Evolutionary conservation across 2,113 vertebrate species (phyloP).

Genomic region (Sterna hirundo): DNA sequence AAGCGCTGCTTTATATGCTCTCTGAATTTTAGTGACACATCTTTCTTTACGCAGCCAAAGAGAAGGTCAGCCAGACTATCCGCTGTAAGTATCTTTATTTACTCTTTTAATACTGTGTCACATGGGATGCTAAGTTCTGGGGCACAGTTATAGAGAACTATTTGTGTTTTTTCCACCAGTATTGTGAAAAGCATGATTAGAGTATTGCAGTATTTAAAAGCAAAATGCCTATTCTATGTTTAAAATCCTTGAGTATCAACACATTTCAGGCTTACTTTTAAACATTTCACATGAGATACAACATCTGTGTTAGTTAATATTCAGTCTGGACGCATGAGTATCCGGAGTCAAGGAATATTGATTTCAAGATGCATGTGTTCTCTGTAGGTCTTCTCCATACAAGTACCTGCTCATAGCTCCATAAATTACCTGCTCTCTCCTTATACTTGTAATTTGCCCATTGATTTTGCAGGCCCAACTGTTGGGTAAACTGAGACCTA

Average conservation of each 20-base stretch:
- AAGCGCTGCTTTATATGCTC: not conserved
- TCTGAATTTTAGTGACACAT: not conserved
- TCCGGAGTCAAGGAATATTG: not conserved
- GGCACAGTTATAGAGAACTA: not conserved
- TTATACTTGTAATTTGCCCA: not conserved
- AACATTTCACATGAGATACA: accelerated
- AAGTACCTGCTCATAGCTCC: not conserved
- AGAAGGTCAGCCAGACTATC: conserved; percentile 94
- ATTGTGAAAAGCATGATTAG: not conserved
- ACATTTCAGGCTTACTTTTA: not conserved
- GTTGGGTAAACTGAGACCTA: not conserved
- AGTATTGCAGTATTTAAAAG: not conserved
- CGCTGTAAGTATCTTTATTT: conserved; percentile 81
- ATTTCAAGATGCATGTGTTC: not conserved
- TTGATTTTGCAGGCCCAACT: not conserved
- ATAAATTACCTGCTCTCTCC: not conserved
- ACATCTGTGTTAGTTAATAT: not conserved
- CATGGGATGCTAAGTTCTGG: not conserved
- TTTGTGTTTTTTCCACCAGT: accelerated
- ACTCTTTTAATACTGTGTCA: not conserved
- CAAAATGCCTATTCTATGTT: not conserved
- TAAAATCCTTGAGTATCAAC: not conserved
- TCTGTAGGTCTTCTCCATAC: not conserved
- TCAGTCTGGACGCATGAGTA: not conserved
- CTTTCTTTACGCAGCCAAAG: conserved; percentile 83